Evolutionary conservation across 2,113 vertebrate species (phyloP).

Genomic region (Arothron firmamentum): DNA sequence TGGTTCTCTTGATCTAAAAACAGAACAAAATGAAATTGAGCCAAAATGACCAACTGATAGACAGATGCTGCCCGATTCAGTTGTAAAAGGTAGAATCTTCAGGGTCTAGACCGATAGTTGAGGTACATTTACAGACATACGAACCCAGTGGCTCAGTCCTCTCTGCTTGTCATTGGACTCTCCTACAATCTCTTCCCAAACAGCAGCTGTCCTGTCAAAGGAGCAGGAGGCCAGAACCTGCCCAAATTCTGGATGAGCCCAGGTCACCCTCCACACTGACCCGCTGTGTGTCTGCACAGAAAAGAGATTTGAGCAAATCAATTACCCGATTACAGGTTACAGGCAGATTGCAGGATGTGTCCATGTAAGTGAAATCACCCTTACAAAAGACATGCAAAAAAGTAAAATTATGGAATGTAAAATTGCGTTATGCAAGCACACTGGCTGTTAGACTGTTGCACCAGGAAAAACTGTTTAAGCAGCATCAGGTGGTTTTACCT

Average conservation of each 20-base stretch:
- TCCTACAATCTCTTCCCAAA: conserved; percentile 99
- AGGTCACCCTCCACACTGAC: conserved; percentile 96
- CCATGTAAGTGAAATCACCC: background rate
- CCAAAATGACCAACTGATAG: too few species aligned
- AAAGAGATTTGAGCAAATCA: background rate
- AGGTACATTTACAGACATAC: conserved; percentile 22
- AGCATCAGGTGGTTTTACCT: conserved; percentile 74
- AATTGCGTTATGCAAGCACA: background rate
- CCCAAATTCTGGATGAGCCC: conserved; percentile 97
- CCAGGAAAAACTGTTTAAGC: background rate
- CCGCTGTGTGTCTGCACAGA: conserved; percentile 88
- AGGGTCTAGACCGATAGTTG: background rate
- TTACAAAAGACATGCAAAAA: background rate
- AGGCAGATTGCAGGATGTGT: background rate
- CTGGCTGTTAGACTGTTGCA: background rate
- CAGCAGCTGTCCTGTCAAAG: conserved; percentile 93
- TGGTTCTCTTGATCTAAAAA: conserved; percentile 94
- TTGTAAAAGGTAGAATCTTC: background rate
- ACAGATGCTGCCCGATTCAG: background rate
- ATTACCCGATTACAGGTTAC: background rate
- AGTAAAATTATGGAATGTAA: background rate
- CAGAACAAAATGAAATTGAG: background rate
- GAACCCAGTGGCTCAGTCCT: conserved; percentile 96
- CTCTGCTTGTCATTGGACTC: conserved; percentile 98
- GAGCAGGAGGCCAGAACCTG: conserved; percentile 96